Conservation (phyloP, 2,888 invertebrate genomes). For the Carterocephalus palaemon region DNA sequence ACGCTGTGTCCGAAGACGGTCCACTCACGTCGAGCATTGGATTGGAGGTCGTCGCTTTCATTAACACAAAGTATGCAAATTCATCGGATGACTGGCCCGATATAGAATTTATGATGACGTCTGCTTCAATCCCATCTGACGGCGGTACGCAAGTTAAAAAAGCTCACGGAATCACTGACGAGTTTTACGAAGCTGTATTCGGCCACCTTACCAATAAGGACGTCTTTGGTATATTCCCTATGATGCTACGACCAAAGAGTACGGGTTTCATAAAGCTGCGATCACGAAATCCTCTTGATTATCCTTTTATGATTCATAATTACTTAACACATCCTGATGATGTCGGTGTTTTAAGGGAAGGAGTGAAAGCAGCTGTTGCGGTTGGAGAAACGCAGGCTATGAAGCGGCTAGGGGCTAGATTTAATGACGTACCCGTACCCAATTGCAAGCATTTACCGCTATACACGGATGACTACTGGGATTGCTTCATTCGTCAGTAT, state of each 20-base stretch:
- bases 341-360: conserved; percentile 89
- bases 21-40: conserved; percentile 92
- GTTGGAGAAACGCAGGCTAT: conserved; percentile 88
- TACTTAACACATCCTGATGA: conserved; percentile 94
- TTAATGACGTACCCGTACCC: conserved; percentile 85
- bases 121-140: conserved; percentile 89
- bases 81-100: conserved; percentile 93
- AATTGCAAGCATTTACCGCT: conserved; percentile 89
- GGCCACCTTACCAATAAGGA: conserved; percentile 85
- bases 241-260: conserved; percentile 93
- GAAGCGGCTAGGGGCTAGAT: conserved; percentile 88
- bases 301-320: conserved; percentile 94
- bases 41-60: conserved; percentile 92
- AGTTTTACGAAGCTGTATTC: conserved; percentile 88
- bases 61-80: conserved; percentile 93
- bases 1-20: conserved; percentile 91
- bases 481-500: conserved; percentile 89
- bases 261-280: conserved; percentile 87
- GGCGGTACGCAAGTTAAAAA: conserved; percentile 89
- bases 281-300: conserved; percentile 84
- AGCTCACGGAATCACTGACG: conserved; percentile 89
- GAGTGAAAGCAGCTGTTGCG: conserved; percentile 90
- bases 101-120: conserved; percentile 93
- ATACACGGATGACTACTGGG: conserved; percentile 92
- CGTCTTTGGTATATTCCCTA: conserved; percentile 90